Conservation (phyloP, 2,113 vertebrate species). For the Ceratotherium simum region DNA sequence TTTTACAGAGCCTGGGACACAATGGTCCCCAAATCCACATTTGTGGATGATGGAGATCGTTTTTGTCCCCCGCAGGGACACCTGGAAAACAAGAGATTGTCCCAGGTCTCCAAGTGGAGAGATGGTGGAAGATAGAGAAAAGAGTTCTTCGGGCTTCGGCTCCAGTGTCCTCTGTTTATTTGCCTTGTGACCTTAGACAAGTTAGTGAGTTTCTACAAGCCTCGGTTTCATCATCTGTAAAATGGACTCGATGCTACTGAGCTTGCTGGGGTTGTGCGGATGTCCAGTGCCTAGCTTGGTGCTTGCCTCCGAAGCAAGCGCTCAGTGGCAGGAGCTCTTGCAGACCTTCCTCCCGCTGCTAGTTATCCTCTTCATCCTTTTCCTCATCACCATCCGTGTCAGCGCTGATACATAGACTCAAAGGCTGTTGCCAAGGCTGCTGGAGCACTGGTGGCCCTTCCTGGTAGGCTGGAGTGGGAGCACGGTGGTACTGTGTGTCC, state of each 20-base stretch:
- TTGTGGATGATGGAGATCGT: background rate
- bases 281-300: background rate
- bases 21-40: background rate
- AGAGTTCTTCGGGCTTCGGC: too few species aligned
- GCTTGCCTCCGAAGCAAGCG: background rate
- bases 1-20: background rate
- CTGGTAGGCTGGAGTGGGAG: background rate
- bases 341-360: too few species aligned
- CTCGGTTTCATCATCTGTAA: background rate
- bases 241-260: background rate
- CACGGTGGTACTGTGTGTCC: background rate
- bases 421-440: background rate
- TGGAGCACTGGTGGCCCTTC: too few species aligned
- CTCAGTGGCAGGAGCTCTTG: background rate
- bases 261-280: background rate
- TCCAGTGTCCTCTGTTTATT: background rate
- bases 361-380: background rate
- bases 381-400: background rate
- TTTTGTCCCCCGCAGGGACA: background rate
- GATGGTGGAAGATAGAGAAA: background rate
- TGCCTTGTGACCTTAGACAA: background rate
- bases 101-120: background rate
- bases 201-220: background rate
- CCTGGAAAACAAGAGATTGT: background rate
- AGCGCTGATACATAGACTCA: accelerated